A percentile compares a stretch with the other conserved stretches of the same genome.
Evolutionary conservation across 2,797 vertebrate species (phyloP).

Genomic region (Lemur catta): DNA sequence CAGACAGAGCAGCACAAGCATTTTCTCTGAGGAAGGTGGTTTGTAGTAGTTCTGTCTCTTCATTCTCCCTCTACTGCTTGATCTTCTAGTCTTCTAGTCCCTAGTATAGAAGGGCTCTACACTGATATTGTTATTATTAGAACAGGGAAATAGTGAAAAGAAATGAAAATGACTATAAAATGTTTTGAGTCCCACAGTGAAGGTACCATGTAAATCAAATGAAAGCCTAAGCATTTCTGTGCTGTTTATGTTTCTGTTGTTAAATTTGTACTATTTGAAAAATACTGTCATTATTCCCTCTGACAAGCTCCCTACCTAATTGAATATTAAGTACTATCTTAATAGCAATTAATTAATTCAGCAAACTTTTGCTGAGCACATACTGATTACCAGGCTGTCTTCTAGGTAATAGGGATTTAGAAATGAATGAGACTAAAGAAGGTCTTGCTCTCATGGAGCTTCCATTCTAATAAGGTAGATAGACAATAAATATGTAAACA

Average conservation of each 20-base stretch:
- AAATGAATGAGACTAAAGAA: background rate
- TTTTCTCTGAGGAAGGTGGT: background rate
- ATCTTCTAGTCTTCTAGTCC: background rate
- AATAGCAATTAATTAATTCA: constrained; percentile 20
- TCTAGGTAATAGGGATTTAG: background rate
- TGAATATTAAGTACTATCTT: constrained; percentile 8
- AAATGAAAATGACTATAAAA: background rate
- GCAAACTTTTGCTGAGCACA: background rate
- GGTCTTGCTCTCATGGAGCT: background rate
- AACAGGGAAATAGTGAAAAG: background rate
- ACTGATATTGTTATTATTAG: background rate
- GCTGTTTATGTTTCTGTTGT: background rate
- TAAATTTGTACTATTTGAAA: constrained; percentile 6
- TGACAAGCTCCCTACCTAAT: background rate
- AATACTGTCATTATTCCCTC: constrained; percentile 12
- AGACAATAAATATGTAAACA: background rate
- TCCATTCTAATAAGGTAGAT: background rate
- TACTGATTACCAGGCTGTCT: background rate
- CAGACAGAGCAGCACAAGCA: background rate
- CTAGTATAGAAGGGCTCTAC: background rate
- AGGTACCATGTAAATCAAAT: constrained; percentile 1
- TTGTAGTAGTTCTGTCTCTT: background rate
- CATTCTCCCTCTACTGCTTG: background rate
- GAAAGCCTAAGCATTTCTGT: background rate
- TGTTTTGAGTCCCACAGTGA: background rate